A percentile compares a stretch with the other conserved stretches of the same genome.
These are phyloP conservation scores for Hypercompe scribonia DNA, from an alignment of 2,888 invertebrate species.

Conservation along the genomic window DNA sequence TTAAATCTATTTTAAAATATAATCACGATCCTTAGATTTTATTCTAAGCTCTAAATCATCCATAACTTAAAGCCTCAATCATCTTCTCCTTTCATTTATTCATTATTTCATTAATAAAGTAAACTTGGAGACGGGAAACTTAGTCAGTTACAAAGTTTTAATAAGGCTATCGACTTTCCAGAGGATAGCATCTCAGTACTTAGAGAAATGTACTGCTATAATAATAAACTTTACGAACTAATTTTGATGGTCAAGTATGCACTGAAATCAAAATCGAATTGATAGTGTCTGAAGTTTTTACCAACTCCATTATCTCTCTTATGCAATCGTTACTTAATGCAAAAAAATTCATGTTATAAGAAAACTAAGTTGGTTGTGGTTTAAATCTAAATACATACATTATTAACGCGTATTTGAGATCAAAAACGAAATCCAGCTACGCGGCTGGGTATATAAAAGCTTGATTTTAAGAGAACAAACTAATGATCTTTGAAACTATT, in stretches of 20 bases:
- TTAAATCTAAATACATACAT: no score
- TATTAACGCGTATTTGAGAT: no score
- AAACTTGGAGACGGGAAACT: conserved; percentile 13
- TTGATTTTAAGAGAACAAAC: no score
- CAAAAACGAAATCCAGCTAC: no score
- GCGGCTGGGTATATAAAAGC: no score
- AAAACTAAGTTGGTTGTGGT: no score
- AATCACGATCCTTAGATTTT: neutral
- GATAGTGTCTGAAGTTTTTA: neutral
- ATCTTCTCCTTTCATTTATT: conserved; percentile 12
- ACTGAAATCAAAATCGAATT: neutral
- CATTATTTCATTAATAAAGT: conserved; percentile 13
- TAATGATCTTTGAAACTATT: no score
- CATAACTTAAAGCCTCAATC: conserved; percentile 2
- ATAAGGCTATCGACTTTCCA: conserved; percentile 6
- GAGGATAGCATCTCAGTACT: neutral
- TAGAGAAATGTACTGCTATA: neutral
- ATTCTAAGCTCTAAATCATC: neutral
- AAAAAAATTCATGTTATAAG: no score
- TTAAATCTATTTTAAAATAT: neutral
- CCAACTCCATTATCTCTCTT: neutral
- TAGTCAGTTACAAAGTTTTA: conserved; percentile 16
- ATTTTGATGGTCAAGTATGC: neutral
- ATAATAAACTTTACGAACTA: neutral
- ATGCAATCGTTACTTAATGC: no score